These are phyloP conservation scores for Mixornis gularis DNA, from an alignment of 2,113 vertebrate genomes.

Conservation along the genomic window DNA sequence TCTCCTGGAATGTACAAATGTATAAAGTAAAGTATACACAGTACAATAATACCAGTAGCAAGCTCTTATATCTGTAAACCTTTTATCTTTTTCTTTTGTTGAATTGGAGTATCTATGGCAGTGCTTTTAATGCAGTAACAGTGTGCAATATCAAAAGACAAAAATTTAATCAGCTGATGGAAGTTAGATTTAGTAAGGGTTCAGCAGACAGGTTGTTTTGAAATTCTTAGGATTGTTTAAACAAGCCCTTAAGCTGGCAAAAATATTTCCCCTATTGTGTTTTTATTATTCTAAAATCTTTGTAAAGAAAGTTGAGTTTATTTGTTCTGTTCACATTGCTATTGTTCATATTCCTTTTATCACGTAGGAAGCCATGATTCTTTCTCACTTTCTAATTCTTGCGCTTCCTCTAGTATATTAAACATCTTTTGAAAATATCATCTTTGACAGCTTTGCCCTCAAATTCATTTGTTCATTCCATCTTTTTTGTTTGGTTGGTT, in stretches of 20 bases:
- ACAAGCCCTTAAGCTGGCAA: background rate
- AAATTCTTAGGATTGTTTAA: background rate
- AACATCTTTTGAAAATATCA: background rate
- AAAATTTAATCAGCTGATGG: fast-evolving
- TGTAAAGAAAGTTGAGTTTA: background rate
- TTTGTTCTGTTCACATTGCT: background rate
- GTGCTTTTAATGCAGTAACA: background rate
- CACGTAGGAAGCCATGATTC: fast-evolving
- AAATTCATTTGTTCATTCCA: background rate
- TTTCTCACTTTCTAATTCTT: background rate
- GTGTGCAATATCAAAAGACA: background rate
- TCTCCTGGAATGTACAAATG: background rate
- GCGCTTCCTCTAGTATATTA: background rate
- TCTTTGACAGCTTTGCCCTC: background rate
- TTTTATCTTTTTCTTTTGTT: background rate
- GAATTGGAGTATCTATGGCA: background rate
- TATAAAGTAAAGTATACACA: background rate
- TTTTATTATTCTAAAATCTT: background rate
- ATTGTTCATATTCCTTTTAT: background rate
- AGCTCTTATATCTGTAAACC: background rate
- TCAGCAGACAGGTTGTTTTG: background rate
- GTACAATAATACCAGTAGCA: background rate
- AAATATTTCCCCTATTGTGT: background rate
- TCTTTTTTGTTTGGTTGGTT: background rate
- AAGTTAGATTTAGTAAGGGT: background rate